phyloP scores from a whole-genome alignment of 2,797 vertebrate species.

The Rhodeus uyekii region DNA sequence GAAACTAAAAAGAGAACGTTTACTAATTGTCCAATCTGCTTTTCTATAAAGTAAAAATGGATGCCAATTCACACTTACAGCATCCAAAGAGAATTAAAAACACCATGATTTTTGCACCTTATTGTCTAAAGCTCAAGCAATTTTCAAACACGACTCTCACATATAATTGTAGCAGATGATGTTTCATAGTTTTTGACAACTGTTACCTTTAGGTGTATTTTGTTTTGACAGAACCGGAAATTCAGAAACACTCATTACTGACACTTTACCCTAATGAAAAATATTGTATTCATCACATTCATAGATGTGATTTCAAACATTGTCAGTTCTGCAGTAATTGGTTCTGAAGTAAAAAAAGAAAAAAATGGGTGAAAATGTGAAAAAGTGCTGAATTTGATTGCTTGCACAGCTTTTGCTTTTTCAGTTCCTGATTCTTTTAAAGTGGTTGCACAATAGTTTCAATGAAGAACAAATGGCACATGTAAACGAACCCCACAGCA shows the following conservation, averaged over 20 bases:
- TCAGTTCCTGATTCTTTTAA: constrained; percentile 60
- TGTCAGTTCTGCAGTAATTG: neutral
- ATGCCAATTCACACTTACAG: neutral
- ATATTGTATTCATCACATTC: neutral
- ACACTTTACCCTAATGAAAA: neutral
- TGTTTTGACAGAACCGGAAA: neutral
- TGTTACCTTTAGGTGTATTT: neutral
- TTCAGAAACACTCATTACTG: neutral
- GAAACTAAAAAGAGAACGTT: neutral
- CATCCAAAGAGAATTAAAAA: neutral
- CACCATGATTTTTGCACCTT: neutral
- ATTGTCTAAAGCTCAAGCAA: neutral
- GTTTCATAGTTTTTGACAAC: neutral
- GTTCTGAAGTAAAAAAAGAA: constrained; percentile 25
- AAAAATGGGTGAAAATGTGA: constrained; percentile 15
- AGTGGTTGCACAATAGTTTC: constrained; percentile 57
- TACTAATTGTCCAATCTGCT: neutral
- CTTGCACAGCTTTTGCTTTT: constrained; percentile 51
- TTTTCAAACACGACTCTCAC: neutral
- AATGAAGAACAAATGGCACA: constrained; percentile 56
- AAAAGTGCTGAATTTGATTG: constrained; percentile 34
- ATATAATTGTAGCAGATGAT: no score
- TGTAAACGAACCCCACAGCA: constrained; percentile 50
- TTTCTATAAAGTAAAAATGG: neutral
- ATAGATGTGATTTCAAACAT: neutral